Evolutionary conservation across 2,113 vertebrate genomes (phyloP), one percentile per base, ranked within the genome.

Genomic region (Orthonyx spaldingii): DNA sequence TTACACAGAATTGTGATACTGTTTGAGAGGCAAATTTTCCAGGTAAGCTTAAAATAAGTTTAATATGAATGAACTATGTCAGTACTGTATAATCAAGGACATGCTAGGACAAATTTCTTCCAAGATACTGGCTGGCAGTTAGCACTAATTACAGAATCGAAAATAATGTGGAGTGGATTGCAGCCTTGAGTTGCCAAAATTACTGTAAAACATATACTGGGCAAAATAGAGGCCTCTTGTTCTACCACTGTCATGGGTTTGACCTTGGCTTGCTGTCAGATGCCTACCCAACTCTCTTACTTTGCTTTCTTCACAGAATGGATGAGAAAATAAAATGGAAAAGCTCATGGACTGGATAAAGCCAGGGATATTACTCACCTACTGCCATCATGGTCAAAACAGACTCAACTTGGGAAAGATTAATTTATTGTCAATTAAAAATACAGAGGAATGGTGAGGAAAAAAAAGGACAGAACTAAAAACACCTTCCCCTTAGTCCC

Each of bases 151-250:
- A 77, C 23, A 70, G 75, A 92, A 90, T 27, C 0, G 0, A 92
- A 86, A 93, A 88, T 22, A 92, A 53, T 20, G 9, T 57, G 18
- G 41, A 88, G 23, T 69, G 59, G 18, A 88, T 92, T 90, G 61
- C 52, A 91, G 47, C 56, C 39, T 27, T 87, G 53, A 85, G 74
- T 83, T 91, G 61, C 89, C 84, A 92, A 52, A 95, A 92, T 87
- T 92, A 64, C 56, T 49, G 32, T 47, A 84, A 86, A 95, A 63
- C 3, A 28, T 52, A 47, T 5, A 68, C 16, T 64, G 56, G 12
- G 32, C 85, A 87, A 92, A 93, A 64, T 30, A 60, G 52, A 39
- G 47, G 30, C 52, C 8, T 87, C 28, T 59, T 18, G 11, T 52
- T 79, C 35, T 89, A 26, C 28, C 19, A 17, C 23, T 57, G 23